phyloP scores from a whole-genome alignment of 2,113 vertebrate genomes.

The Colius striatus region DNA sequence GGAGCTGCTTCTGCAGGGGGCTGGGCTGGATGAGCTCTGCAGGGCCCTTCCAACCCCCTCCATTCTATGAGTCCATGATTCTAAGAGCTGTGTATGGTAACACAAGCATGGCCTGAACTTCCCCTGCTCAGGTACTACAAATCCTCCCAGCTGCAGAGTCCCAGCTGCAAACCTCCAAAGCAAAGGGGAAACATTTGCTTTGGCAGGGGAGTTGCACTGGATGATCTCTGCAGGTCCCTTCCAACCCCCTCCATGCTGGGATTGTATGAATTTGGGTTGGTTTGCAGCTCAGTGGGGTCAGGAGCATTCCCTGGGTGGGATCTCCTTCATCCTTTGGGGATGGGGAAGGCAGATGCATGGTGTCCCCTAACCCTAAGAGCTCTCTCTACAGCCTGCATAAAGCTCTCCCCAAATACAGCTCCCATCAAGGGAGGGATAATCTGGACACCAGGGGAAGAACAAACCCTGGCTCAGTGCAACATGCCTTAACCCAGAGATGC shows the following conservation, averaged over 20 bases:
- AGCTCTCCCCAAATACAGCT: neutral
- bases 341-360: neutral
- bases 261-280: neutral
- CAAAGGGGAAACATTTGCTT: neutral
- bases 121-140: neutral
- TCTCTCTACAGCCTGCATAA: neutral
- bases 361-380: rapidly evolving
- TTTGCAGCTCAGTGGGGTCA: rapidly evolving
- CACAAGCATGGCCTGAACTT: neutral
- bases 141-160: neutral
- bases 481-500: neutral
- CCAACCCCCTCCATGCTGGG: too few species aligned
- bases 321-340: neutral
- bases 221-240: too few species aligned
- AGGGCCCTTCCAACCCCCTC: too few species aligned
- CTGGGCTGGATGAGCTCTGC: too few species aligned
- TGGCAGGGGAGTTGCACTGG: too few species aligned
- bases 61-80: too few species aligned
- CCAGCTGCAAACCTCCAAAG: neutral
- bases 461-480: neutral
- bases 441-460: neutral
- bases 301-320: rapidly evolving
- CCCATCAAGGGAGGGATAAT: neutral
- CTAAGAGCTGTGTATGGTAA: neutral
- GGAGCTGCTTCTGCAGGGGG: too few species aligned